A percentile compares a stretch with the other conserved stretches of the same genome.
phyloP scores from a whole-genome alignment of 2,113 vertebrate genomes.

The Cisticola juncidis region DNA sequence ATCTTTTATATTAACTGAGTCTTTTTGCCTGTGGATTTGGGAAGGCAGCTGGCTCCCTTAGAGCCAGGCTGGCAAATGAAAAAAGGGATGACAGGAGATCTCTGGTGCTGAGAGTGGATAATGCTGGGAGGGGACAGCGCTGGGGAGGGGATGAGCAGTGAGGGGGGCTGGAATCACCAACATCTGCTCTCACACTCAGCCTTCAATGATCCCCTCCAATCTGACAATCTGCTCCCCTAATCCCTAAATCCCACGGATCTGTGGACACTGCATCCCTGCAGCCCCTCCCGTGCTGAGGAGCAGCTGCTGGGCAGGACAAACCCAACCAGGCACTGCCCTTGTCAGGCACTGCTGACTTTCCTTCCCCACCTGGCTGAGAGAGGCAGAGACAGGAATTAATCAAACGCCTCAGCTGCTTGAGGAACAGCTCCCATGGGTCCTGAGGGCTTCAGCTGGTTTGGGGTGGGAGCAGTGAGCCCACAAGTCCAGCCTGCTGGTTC shows the following conservation, averaged over 20 bases:
- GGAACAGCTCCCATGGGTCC: neutral
- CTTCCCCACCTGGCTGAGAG: neutral
- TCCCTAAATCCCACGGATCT: conserved; percentile 80
- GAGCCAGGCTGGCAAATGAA: conserved; percentile 63
- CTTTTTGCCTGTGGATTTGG: conserved; percentile 54
- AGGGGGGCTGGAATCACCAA: conserved; percentile 66
- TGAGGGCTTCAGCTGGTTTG: neutral
- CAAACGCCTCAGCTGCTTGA: neutral
- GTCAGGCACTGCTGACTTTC: neutral
- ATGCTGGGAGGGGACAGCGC: neutral
- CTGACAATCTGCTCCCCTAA: conserved; percentile 76
- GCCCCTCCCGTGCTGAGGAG: neutral
- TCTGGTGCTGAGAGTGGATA: conserved; percentile 75
- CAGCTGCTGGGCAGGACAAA: neutral
- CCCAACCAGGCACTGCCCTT: neutral
- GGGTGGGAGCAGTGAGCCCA: neutral
- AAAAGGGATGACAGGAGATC: conserved; percentile 71
- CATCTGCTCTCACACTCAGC: conserved; percentile 84
- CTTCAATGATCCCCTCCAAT: conserved; percentile 69
- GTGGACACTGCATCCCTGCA: conserved; percentile 30
- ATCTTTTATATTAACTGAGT: conserved; percentile 66
- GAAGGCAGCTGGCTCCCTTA: conserved; percentile 53
- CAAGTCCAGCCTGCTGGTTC: neutral
- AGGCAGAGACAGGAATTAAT: neutral
- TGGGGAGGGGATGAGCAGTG: neutral